Conservation (phyloP, 2,797 vertebrate species). For the Cheirogaleus major region DNA sequence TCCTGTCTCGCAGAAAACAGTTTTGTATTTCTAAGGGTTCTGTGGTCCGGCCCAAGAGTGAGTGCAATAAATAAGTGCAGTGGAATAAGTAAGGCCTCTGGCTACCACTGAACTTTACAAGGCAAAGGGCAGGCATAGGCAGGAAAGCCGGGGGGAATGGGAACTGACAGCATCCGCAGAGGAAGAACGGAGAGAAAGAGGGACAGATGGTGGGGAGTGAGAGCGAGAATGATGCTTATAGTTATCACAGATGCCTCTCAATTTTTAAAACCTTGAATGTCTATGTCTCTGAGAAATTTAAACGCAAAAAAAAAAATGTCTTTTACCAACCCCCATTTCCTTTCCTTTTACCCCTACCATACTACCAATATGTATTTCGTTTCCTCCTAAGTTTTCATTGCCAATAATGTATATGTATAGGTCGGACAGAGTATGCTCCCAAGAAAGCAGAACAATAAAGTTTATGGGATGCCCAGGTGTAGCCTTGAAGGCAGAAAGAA, state of each 20-base stretch:
- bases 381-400: not conserved
- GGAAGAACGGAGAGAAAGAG: not conserved
- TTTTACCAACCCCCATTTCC: not conserved
- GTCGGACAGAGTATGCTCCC: not conserved
- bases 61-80: no score
- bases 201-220: slow-evolving; percentile 46
- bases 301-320: not conserved
- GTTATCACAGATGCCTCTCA: slow-evolving; percentile 53
- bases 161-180: not conserved
- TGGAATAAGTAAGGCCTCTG: not conserved
- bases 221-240: not conserved
- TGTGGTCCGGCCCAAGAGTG: not conserved
- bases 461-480: not conserved
- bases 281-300: not conserved
- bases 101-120: slow-evolving; percentile 6
- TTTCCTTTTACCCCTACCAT: not conserved
- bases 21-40: slow-evolving; percentile 6
- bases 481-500: not conserved
- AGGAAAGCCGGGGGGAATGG: not conserved
- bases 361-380: not conserved
- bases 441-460: not conserved
- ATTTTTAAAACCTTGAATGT: slow-evolving; percentile 18
- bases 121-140: not conserved
- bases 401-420: no score
- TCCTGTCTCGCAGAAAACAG: not conserved